phyloP scores from a whole-genome alignment of 2,888 invertebrate genomes.

The Cylloceria caligata region DNA sequence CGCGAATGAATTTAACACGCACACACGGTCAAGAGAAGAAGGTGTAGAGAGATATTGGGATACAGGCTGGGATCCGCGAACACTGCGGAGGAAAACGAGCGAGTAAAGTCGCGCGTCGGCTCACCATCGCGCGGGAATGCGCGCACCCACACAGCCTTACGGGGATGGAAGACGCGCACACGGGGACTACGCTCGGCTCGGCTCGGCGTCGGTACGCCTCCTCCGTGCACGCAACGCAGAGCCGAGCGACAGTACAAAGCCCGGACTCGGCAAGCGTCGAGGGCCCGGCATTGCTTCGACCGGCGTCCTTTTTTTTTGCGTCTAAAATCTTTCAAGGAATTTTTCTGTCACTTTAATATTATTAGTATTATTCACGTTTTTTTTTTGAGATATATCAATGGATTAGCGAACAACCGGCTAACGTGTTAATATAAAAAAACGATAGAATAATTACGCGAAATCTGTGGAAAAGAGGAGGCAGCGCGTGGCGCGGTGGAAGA shows the following conservation, averaged over 20 bases:
- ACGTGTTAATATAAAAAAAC: conserved; percentile 12
- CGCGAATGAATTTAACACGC: conserved; percentile 7
- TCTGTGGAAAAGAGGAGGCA: conserved; percentile 32
- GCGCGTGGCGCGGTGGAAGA: conserved; percentile 19
- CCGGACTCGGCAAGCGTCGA: conserved; percentile 76
- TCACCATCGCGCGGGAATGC: conserved; percentile 65
- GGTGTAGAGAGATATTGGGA: background rate
- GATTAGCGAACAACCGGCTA: background rate
- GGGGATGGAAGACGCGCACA: conserved; percentile 65
- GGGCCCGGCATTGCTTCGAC: conserved; percentile 57
- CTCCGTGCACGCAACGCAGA: conserved; percentile 76
- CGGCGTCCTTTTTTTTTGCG: conserved; percentile 52
- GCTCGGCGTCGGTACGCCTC: conserved; percentile 75
- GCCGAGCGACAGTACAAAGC: conserved; percentile 77
- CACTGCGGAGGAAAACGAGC: conserved; percentile 58
- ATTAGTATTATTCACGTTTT: background rate
- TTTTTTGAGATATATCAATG: background rate
- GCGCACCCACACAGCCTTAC: conserved; percentile 50
- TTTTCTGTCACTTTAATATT: background rate
- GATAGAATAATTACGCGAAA: conserved; percentile 49
- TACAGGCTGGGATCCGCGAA: too few relatives aligned
- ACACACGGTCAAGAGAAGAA: background rate
- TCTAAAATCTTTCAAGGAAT: background rate
- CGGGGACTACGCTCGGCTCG: conserved; percentile 71
- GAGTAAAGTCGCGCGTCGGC: conserved; percentile 45